phyloP scores from a whole-genome alignment of 2,797 vertebrate genomes.

The Phoeniculus purpureus region DNA sequence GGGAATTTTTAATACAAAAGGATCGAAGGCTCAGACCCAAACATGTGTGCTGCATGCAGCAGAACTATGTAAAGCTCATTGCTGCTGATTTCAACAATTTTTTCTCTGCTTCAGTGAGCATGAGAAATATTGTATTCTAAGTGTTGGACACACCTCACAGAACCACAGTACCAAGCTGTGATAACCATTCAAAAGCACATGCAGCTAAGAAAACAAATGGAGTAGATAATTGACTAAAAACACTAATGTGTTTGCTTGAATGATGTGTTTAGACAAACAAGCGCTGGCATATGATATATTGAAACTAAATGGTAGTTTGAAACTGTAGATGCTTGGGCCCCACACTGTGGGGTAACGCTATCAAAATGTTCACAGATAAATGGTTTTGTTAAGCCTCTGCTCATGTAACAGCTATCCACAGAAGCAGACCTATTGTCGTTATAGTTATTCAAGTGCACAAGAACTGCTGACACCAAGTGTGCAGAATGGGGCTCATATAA shows the following conservation, averaged over 20 bases:
- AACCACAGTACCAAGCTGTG: constrained; percentile 41
- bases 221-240: constrained; percentile 65
- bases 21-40: neutral
- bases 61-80: neutral
- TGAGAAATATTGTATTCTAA: constrained; percentile 35
- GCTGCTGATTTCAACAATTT: constrained; percentile 28
- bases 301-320: constrained; percentile 41
- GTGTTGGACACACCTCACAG: constrained; percentile 43
- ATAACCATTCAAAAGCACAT: constrained; percentile 42
- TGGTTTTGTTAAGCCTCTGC: constrained; percentile 40
- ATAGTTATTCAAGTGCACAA: neutral
- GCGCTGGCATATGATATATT: constrained; percentile 18
- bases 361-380: constrained; percentile 35
- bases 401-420: neutral
- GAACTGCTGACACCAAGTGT: neutral
- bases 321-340: neutral
- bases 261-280: constrained; percentile 62
- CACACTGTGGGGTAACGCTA: neutral
- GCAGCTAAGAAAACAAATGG: constrained; percentile 58
- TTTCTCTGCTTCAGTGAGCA: constrained; percentile 22
- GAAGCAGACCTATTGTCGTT: neutral
- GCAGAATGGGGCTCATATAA: neutral
- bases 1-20: neutral
- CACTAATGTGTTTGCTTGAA: constrained; percentile 53
- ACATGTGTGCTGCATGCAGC: neutral